Conservation (phyloP, 2,797 vertebrate genomes). For the Myoxocephalus aenaeus region DNA sequence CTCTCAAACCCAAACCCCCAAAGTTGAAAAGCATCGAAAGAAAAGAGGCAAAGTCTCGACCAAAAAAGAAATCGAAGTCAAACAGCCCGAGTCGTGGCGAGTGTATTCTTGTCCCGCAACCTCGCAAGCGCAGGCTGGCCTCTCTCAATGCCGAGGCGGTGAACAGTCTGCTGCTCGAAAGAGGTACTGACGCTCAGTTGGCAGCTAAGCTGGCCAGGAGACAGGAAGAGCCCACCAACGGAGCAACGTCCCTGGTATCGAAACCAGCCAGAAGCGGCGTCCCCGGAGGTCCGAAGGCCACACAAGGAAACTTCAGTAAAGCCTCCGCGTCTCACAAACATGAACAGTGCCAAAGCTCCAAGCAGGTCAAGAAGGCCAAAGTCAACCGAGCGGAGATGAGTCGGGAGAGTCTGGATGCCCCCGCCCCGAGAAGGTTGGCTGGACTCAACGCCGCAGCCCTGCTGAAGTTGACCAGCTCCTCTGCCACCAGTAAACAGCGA, state of each 20-base stretch:
- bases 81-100: constrained; percentile 34
- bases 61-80: constrained; percentile 73
- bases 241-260: constrained; percentile 51
- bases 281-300: constrained; percentile 48
- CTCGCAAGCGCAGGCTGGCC: constrained; percentile 93
- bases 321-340: constrained; percentile 50
- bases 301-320: constrained; percentile 52
- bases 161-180: constrained; percentile 94
- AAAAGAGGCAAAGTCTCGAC: constrained; percentile 49
- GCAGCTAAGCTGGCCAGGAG: constrained; percentile 77
- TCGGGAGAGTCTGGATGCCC: constrained; percentile 71
- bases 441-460: constrained; percentile 96
- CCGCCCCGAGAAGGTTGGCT: constrained; percentile 92
- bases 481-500: constrained; percentile 79
- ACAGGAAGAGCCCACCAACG: constrained; percentile 74
- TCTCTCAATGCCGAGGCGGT: constrained; percentile 97
- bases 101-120: constrained; percentile 76
- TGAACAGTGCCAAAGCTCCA: constrained; percentile 75
- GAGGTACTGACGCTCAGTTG: constrained; percentile 79
- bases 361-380: constrained; percentile 76
- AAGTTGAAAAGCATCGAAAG: constrained; percentile 59
- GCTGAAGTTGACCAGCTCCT: constrained; percentile 92
- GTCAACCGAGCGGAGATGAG: constrained; percentile 54
- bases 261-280: constrained; percentile 59
- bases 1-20: constrained; percentile 59